Percentiles rank a stretch among this genome's conserved stretches.
Evolutionary conservation across 2,797 vertebrate genomes (phyloP).

Genomic region (Poeciliopsis turneri): DNA sequence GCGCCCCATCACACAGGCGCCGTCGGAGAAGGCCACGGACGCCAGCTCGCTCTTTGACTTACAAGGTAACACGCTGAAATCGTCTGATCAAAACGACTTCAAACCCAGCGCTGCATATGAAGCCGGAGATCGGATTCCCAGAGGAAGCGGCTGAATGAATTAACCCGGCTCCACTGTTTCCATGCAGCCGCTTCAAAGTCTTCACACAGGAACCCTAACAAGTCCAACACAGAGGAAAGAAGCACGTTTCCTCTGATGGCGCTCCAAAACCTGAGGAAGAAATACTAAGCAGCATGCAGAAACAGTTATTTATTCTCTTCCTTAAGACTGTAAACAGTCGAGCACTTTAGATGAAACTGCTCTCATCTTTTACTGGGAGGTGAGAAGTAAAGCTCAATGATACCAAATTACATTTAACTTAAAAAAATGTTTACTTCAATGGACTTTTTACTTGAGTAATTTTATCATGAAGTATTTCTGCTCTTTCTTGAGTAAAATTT

Average conservation of each 20-base stretch:
- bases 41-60: conserved; percentile 97
- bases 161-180: conserved; percentile 17
- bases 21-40: conserved; percentile 97
- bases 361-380: not conserved
- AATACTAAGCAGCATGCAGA: not conserved
- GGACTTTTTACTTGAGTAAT: no score
- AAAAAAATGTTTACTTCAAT: no score
- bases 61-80: conserved; percentile 83
- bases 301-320: not conserved
- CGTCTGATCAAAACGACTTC: not conserved
- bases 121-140: not conserved
- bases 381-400: not conserved
- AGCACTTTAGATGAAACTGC: not conserved
- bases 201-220: conserved; percentile 16
- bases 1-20: conserved; percentile 95
- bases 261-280: not conserved
- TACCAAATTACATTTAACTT: no score
- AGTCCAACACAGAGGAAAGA: conserved; percentile 1
- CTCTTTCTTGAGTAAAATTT: no score
- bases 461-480: no score
- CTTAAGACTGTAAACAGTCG: not conserved
- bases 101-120: conserved; percentile 1
- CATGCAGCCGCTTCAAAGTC: conserved; percentile 11
- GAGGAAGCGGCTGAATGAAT: conserved; percentile 12
- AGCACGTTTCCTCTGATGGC: conserved; percentile 4